Evolutionary conservation across 2,113 vertebrate genomes (phyloP).

Genomic region (Ploceus nigricollis): DNA sequence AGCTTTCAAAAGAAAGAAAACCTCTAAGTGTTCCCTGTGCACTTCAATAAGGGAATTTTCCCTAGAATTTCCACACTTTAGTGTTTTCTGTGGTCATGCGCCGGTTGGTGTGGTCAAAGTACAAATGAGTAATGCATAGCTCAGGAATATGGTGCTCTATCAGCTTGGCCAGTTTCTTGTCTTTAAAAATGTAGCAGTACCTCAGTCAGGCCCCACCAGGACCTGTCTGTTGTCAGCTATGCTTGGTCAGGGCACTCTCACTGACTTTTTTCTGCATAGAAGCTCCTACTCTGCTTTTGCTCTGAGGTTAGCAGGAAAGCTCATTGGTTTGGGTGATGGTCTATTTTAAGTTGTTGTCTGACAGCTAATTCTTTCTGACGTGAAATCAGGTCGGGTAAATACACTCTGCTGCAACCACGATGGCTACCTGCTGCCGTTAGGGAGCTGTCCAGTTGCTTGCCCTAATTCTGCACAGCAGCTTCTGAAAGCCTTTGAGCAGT

Average conservation of each 20-base stretch:
- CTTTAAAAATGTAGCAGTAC: conserved; percentile 76
- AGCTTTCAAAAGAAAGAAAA: conserved; percentile 21
- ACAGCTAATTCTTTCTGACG: conserved; percentile 55
- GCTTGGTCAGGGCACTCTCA: background rate
- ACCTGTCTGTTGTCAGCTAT: background rate
- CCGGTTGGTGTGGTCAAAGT: conserved; percentile 75
- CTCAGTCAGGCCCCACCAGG: conserved; percentile 60
- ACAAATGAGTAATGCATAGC: conserved; percentile 69
- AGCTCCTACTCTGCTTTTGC: background rate
- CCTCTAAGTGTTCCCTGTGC: background rate
- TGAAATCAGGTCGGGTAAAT: conserved; percentile 79
- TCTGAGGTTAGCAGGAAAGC: background rate
- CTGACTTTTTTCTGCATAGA: background rate
- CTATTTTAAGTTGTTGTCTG: conserved; percentile 40
- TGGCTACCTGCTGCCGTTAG: conserved; percentile 26
- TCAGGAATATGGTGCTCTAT: conserved; percentile 67
- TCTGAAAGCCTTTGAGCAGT: conserved; percentile 30
- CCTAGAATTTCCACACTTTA: conserved; percentile 60
- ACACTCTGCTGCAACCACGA: conserved; percentile 52
- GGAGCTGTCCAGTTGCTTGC: conserved; percentile 1
- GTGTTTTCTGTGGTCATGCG: conserved; percentile 74
- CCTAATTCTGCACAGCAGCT: conserved; percentile 19
- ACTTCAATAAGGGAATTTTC: background rate
- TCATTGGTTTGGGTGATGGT: background rate
- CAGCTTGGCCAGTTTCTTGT: conserved; percentile 70